A percentile compares a stretch with the other conserved stretches of the same genome.
phyloP scores from a whole-genome alignment of 2,888 invertebrate genomes.

The Acanthopleura granulata region DNA sequence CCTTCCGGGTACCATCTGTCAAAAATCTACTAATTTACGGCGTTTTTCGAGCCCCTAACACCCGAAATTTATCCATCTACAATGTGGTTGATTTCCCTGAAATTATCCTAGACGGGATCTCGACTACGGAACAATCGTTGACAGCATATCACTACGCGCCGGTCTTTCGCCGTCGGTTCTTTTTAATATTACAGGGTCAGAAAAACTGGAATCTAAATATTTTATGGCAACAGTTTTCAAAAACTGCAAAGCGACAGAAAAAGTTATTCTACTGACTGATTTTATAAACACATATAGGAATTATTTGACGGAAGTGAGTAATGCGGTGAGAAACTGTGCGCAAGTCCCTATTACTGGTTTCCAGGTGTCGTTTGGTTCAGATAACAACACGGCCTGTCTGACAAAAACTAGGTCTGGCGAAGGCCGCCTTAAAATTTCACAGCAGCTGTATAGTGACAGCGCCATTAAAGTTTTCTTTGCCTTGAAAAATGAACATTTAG shows the following conservation, averaged over 20 bases:
- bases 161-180: neutral
- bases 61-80: conserved; percentile 13
- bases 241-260: no score
- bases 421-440: no score
- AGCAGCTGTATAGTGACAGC: no score
- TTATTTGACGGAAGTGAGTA: conserved; percentile 40
- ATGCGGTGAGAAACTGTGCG: conserved; percentile 43
- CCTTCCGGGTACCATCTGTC: conserved; percentile 10
- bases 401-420: no score
- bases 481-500: no score
- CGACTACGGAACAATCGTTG: neutral
- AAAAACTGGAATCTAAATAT: no score
- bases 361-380: conserved; percentile 9
- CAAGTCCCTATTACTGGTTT: conserved; percentile 46
- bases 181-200: no score
- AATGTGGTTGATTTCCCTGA: conserved; percentile 11
- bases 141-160: conserved; percentile 11
- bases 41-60: neutral
- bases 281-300: neutral
- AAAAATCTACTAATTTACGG: neutral
- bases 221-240: no score
- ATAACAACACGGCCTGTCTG: neutral
- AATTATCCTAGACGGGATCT: conserved; percentile 4
- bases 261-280: no score
- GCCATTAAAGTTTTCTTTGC: no score